Percentiles rank a stretch among this genome's conserved stretches.
Conservation (phyloP, 2,888 invertebrate genomes). For the Lepidonotus clava region DNA sequence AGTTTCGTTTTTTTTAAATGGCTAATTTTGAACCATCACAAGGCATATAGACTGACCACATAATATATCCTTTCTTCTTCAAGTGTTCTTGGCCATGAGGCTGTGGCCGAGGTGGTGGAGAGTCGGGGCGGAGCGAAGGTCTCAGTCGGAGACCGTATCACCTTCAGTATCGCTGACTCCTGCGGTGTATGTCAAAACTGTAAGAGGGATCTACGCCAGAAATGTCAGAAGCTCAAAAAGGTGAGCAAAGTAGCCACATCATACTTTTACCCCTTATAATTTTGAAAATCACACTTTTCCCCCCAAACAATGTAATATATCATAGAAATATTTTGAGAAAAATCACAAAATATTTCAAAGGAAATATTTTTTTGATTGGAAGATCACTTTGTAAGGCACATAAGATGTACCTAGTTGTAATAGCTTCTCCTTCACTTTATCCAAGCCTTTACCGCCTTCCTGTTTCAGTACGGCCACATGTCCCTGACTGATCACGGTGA, state of each 20-base stretch:
- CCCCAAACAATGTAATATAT: neutral
- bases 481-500: conserved; percentile 61
- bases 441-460: no score
- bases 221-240: conserved; percentile 18
- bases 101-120: conserved; percentile 47
- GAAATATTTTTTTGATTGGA: no score
- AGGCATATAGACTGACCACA: no score
- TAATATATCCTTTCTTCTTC: neutral
- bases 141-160: conserved; percentile 43
- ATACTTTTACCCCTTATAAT: no score
- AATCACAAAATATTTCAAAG: no score
- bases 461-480: conserved; percentile 67
- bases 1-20: no score
- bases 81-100: conserved; percentile 54
- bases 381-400: no score
- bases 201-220: conserved; percentile 9
- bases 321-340: neutral
- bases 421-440: no score
- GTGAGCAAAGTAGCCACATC: neutral
- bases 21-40: no score
- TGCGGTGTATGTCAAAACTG: conserved; percentile 4
- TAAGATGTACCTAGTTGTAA: no score
- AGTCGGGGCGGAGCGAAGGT: neutral
- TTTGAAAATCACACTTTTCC: no score
- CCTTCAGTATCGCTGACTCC: conserved; percentile 34